These are phyloP conservation scores for Criorhina ranunculi DNA, from an alignment of 2,888 invertebrate genomes.

Conservation along the genomic window DNA sequence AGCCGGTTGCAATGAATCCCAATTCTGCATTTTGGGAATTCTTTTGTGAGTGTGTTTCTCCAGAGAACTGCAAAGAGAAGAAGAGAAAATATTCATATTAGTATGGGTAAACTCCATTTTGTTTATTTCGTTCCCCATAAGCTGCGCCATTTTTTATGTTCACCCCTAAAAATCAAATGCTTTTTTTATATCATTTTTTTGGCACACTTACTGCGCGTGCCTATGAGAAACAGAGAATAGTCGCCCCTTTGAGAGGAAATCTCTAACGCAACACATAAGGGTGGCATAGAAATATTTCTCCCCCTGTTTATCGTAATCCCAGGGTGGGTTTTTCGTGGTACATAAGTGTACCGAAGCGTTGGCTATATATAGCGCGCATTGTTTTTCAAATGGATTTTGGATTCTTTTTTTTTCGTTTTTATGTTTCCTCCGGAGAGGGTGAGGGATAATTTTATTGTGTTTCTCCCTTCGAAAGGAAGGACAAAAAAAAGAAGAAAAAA, in stretches of 20 bases:
- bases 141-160: constrained; percentile 58
- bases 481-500: not conserved
- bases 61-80: constrained; percentile 54
- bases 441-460: constrained; percentile 66
- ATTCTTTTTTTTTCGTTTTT: constrained; percentile 41
- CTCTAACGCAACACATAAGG: constrained; percentile 58
- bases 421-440: constrained; percentile 27
- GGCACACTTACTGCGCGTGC: constrained; percentile 81
- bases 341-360: constrained; percentile 45
- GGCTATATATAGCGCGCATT: constrained; percentile 45
- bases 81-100: constrained; percentile 11
- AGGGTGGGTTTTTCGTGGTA: constrained; percentile 57
- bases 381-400: constrained; percentile 64
- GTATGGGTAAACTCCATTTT: constrained; percentile 50
- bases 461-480: constrained; percentile 31
- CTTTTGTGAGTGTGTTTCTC: constrained; percentile 25
- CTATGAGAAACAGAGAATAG: constrained; percentile 54
- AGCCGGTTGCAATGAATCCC: constrained; percentile 82
- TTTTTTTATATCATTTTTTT: constrained; percentile 54
- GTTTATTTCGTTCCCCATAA: constrained; percentile 26
- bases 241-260: constrained; percentile 59
- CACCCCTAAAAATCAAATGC: constrained; percentile 22
- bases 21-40: constrained; percentile 82
- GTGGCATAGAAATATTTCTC: constrained; percentile 49
- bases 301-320: constrained; percentile 46